Percentiles rank a stretch among this genome's conserved stretches.
Evolutionary conservation across 2,888 invertebrate genomes (phyloP).

Genomic region (Hetaerina titia): DNA sequence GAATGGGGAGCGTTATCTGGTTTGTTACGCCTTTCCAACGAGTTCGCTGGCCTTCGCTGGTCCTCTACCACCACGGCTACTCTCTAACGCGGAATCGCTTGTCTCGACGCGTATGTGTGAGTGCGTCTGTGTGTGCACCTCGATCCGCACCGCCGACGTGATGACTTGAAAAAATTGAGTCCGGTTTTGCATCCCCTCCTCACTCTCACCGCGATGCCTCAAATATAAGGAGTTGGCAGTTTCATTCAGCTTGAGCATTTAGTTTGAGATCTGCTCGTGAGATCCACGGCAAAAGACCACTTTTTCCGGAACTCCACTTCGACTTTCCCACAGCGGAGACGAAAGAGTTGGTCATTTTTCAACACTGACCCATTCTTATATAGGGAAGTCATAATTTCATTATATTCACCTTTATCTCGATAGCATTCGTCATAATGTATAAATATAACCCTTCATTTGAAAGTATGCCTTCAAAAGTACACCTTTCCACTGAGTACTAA

Average conservation of each 20-base stretch:
- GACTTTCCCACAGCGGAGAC: not conserved
- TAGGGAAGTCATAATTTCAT: not conserved
- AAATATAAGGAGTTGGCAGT: not conserved
- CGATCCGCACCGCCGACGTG: not conserved
- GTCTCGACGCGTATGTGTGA: not conserved
- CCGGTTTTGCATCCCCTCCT: not conserved
- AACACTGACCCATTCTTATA: not conserved
- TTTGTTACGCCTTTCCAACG: not conserved
- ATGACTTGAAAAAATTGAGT: constrained; percentile 20
- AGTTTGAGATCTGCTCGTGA: not conserved
- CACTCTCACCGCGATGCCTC: not conserved
- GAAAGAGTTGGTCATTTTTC: not conserved
- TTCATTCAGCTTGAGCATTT: not conserved
- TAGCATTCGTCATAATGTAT: not conserved
- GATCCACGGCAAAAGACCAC: not conserved
- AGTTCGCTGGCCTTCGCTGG: not conserved
- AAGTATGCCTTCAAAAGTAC: too few relatives aligned
- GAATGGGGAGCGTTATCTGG: not conserved
- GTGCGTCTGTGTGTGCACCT: not conserved
- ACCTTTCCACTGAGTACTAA: too few relatives aligned
- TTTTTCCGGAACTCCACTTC: not conserved
- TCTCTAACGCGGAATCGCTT: not conserved
- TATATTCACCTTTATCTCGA: not conserved
- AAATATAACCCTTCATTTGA: too few relatives aligned
- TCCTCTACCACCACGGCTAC: not conserved